Evolutionary conservation across 2,888 invertebrate species (phyloP).

Genomic region (Achlya flavicornis): DNA sequence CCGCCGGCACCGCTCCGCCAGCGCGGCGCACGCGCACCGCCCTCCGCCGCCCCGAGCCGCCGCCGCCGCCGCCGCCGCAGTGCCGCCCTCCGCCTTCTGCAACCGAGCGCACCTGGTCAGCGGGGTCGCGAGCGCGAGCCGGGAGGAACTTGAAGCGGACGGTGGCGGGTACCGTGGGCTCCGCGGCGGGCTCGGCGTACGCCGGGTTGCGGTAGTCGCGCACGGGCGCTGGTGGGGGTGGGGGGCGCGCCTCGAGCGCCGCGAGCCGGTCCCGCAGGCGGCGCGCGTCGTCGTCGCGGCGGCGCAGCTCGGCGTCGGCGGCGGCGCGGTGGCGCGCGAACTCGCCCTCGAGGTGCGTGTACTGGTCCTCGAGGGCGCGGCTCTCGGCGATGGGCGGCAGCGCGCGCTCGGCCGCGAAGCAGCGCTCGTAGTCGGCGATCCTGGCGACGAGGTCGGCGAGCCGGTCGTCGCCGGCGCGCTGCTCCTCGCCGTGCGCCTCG

Average conservation of each 20-base stretch:
- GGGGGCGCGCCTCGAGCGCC: too few relatives aligned
- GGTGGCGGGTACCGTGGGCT: slow-evolving; percentile 43
- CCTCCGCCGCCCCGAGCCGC: slow-evolving; percentile 27
- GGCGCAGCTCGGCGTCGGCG: slow-evolving; percentile 28
- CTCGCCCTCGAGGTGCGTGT: slow-evolving; percentile 44
- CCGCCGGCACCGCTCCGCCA: slow-evolving; percentile 9
- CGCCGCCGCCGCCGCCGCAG: too few relatives aligned
- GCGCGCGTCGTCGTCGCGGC: too few relatives aligned
- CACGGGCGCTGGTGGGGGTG: too few relatives aligned
- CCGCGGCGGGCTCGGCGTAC: slow-evolving; percentile 3
- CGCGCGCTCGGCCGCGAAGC: slow-evolving; percentile 75
- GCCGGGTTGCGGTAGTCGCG: not conserved
- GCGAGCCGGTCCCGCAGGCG: not conserved
- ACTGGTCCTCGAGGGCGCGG: slow-evolving; percentile 80
- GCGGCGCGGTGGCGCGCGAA: slow-evolving; percentile 33
- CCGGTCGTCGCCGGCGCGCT: slow-evolving; percentile 89
- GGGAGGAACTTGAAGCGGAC: slow-evolving; percentile 85
- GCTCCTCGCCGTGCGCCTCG: slow-evolving; percentile 89
- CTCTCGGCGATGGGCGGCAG: slow-evolving; percentile 91
- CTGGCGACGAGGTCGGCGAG: slow-evolving; percentile 88
- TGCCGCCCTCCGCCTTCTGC: slow-evolving; percentile 30
- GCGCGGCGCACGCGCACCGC: slow-evolving; percentile 23
- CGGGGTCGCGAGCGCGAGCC: slow-evolving; percentile 87
- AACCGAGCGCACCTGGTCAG: not conserved
- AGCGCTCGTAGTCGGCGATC: slow-evolving; percentile 92